Conservation (phyloP, 2,797 vertebrate genomes). For the Zalophus californianus region DNA sequence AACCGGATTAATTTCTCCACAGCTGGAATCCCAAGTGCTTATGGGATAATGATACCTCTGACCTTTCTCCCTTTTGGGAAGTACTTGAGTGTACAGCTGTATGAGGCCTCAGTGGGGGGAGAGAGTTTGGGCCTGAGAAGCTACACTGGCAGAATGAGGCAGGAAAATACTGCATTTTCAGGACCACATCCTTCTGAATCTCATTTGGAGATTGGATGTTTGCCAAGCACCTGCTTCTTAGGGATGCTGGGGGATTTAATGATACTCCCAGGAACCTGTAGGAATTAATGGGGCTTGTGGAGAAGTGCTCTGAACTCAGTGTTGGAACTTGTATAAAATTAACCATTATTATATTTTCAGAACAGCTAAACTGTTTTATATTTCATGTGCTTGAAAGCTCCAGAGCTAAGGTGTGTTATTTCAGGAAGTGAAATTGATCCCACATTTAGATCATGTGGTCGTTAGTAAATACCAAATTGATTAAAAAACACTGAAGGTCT, state of each 20-base stretch:
- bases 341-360: conserved; percentile 66
- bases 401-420: conserved; percentile 66
- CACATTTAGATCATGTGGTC: conserved; percentile 33
- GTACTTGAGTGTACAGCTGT: conserved; percentile 69
- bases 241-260: conserved; percentile 63
- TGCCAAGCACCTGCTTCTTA: conserved; percentile 76
- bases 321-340: conserved; percentile 72
- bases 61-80: conserved; percentile 65
- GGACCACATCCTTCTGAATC: conserved; percentile 44
- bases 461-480: conserved; percentile 60
- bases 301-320: conserved; percentile 65
- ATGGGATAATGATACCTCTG: conserved; percentile 69
- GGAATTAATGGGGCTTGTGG: conserved; percentile 63
- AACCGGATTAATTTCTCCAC: conserved; percentile 70
- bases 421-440: conserved; percentile 65
- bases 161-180: conserved; percentile 68
- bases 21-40: conserved; percentile 71
- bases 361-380: conserved; percentile 60
- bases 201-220: conserved; percentile 72
- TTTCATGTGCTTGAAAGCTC: conserved; percentile 44
- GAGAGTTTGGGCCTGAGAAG: conserved; percentile 46
- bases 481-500: conserved; percentile 20
- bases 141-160: conserved; percentile 37
- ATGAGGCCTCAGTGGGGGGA: conserved; percentile 32
- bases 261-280: conserved; percentile 60